Evolutionary conservation across 1,140 invertebrate genomes (phyloP), one percentile per base, ranked within the genome.

Genomic region (Neodiprion virginianus): DNA sequence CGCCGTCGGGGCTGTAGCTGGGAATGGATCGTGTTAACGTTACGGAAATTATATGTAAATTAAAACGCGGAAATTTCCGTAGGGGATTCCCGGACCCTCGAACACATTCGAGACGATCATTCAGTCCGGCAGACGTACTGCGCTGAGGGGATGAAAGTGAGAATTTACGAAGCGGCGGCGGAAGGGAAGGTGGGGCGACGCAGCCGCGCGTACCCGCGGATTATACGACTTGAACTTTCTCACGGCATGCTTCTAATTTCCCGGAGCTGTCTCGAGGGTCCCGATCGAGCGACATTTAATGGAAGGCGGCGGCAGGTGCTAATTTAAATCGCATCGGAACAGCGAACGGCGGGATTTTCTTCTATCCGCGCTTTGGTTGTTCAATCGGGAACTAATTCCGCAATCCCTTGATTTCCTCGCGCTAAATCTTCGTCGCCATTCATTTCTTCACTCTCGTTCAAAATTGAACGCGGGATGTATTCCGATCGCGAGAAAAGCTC

Each of bases 351-450:
- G 70, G 73, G 17, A 71, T 71, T 71, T 47, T 8, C 40, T 71
- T 49, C 69, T 71, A 71, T 71, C 40, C 69, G 17, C 17, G 17
- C 17, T 21, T 21, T 21, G 17, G 14, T n/a, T 47, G 69, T 71
- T 82, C 85, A 84, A 86, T 85, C 79, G 81, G 79, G 83, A 84
- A 86, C 82, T 85, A 85, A 85, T 84, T 80, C 77, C 79, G 81
- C 81, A 81, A 83, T 86, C 69, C 78, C 82, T 80, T 79, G 80
- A 81, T 68, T 17, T 9, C 67, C 17, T 17, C 67, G 10, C 67
- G 28, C 47, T 23, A 50, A 48, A 72, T 14, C 21, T 69, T 28
- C 48, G 17, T n/a, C 48, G 53, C 48, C 53, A 70, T 70, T 70
- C 53, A 70, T 70, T 69, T 8, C 50, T 72, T 28, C 11, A 9